Conservation (phyloP, 2,888 invertebrate species). For the Eueremaeus valkanovi region DNA sequence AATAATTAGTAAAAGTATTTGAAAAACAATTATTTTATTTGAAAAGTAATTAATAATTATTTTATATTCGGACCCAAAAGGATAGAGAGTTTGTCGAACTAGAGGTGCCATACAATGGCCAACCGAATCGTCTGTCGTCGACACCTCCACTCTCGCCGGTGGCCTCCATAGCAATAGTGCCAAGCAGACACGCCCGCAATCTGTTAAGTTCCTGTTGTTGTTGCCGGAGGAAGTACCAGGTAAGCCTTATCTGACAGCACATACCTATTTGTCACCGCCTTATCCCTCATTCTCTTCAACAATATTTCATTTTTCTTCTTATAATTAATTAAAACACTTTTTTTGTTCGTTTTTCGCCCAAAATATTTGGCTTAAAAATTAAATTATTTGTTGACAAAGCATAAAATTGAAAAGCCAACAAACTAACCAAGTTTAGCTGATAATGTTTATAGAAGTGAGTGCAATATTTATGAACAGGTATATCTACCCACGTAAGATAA, state of each 20-base stretch:
- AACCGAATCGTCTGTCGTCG: slow-evolving; percentile 72
- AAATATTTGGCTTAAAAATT: too few relatives aligned
- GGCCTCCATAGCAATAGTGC: slow-evolving; percentile 49
- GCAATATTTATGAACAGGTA: too few relatives aligned
- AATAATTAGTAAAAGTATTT: too few relatives aligned
- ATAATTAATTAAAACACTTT: background rate
- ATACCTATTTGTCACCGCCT: too few relatives aligned
- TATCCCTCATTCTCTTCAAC: too few relatives aligned
- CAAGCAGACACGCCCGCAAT: slow-evolving; percentile 44
- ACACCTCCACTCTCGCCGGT: slow-evolving; percentile 53
- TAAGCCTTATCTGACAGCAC: slow-evolving; percentile 12
- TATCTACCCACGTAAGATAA: too few relatives aligned
- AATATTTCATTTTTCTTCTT: background rate
- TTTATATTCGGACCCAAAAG: slow-evolving; percentile 56
- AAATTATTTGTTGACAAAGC: too few relatives aligned
- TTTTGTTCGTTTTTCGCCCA: too few relatives aligned
- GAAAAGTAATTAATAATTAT: background rate
- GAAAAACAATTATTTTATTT: too few relatives aligned
- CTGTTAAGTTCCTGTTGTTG: slow-evolving; percentile 50
- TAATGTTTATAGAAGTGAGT: too few relatives aligned
- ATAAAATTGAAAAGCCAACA: too few relatives aligned
- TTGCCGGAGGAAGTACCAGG: slow-evolving; percentile 35
- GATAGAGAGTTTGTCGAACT: slow-evolving; percentile 95
- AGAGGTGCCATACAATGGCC: slow-evolving; percentile 90
- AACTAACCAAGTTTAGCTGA: too few relatives aligned